Conservation (phyloP, 2,113 vertebrate species). For the Takifugu flavidus region DNA sequence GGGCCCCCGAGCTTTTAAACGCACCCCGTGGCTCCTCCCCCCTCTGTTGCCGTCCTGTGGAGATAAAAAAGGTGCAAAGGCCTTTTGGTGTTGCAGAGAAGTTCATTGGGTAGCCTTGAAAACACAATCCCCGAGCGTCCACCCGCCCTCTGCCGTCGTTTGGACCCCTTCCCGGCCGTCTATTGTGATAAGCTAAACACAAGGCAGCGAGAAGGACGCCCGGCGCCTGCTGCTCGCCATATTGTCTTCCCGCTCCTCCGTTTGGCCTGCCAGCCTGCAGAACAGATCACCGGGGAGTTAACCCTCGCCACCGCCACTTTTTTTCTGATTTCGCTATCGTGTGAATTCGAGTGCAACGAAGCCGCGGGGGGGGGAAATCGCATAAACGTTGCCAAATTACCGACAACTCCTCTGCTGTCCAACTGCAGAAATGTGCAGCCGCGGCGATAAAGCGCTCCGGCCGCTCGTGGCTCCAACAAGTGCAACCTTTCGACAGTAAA, state of each 20-base stretch:
- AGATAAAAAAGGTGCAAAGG: not conserved
- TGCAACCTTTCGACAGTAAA: slow-evolving; percentile 54
- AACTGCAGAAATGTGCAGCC: slow-evolving; percentile 22
- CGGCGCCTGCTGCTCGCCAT: slow-evolving; percentile 45
- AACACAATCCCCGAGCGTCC: slow-evolving; percentile 36
- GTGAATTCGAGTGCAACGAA: slow-evolving; percentile 25
- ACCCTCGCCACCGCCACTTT: slow-evolving; percentile 30
- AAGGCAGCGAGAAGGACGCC: slow-evolving; percentile 48
- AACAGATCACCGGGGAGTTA: slow-evolving; percentile 49
- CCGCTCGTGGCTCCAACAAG: slow-evolving; percentile 35
- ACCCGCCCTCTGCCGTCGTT: slow-evolving; percentile 41
- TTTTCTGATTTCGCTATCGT: slow-evolving; percentile 25
- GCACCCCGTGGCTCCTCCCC: too few relatives aligned
- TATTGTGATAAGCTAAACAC: slow-evolving; percentile 58
- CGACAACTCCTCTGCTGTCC: slow-evolving; percentile 36
- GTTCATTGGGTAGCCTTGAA: slow-evolving; percentile 42
- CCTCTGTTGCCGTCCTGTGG: too few relatives aligned
- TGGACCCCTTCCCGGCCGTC: slow-evolving; percentile 57
- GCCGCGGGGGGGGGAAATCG: slow-evolving; percentile 9
- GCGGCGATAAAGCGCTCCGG: slow-evolving; percentile 46
- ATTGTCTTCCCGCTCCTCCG: slow-evolving; percentile 45
- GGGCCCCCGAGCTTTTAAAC: too few relatives aligned
- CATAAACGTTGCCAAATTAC: slow-evolving; percentile 50
- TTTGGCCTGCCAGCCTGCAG: slow-evolving; percentile 45
- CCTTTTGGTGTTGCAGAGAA: slow-evolving; percentile 43